Conservation (phyloP, 2,888 invertebrate genomes). For the Drosophila recens region DNA sequence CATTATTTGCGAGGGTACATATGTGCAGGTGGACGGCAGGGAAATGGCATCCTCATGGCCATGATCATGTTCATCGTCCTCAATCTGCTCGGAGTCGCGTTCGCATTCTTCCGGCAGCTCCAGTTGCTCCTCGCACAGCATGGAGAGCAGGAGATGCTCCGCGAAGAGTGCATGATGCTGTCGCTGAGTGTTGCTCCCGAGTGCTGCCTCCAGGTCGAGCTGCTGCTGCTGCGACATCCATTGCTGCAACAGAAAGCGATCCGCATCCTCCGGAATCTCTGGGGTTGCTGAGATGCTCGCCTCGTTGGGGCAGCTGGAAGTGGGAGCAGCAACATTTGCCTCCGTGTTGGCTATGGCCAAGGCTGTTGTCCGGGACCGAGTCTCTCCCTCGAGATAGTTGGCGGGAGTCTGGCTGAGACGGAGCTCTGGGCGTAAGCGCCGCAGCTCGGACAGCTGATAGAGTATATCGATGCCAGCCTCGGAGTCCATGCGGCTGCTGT, state of each 20-base stretch:
- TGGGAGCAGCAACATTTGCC: neutral
- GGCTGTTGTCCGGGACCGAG: conserved; percentile 9
- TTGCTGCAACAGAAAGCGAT: conserved; percentile 44
- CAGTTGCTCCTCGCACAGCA: conserved; percentile 58
- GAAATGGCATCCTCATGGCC: conserved; percentile 18
- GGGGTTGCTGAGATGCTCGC: neutral
- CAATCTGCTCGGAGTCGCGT: neutral
- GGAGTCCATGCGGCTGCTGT: conserved; percentile 25
- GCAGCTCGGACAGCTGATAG: conserved; percentile 53
- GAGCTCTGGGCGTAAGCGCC: conserved; percentile 36
- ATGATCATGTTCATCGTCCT: neutral
- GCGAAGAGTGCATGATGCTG: conserved; percentile 43
- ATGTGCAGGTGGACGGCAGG: conserved; percentile 20
- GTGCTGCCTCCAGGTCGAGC: neutral
- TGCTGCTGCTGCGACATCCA: conserved; percentile 50
- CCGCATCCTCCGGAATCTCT: conserved; percentile 26
- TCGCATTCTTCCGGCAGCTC: conserved; percentile 1
- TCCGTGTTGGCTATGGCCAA: conserved; percentile 37
- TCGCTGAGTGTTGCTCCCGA: neutral
- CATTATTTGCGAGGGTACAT: conserved; percentile 50
- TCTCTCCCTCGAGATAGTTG: conserved; percentile 37
- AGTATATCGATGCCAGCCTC: conserved; percentile 48
- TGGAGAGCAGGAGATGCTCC: conserved; percentile 64
- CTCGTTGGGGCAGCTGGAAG: neutral
- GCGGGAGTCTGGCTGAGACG: conserved; percentile 16